Conservation (phyloP, 2,888 invertebrate genomes). For the Metacarcinus magister region DNA sequence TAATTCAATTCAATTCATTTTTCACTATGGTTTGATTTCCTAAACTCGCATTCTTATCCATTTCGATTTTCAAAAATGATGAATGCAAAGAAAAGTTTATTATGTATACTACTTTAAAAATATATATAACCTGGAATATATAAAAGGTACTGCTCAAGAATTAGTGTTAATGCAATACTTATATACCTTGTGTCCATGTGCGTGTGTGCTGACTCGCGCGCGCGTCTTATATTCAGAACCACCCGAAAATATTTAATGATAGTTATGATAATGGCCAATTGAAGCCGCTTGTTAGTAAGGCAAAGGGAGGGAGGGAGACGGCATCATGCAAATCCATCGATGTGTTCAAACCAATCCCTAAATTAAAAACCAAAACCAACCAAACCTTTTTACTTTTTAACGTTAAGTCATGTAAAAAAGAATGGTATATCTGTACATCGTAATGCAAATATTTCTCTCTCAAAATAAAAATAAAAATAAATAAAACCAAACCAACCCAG, state of each 20-base stretch:
- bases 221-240: not conserved
- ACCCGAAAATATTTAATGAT: not conserved
- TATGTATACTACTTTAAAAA: not conserved
- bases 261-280: not conserved
- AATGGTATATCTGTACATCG: not conserved
- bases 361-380: not conserved
- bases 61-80: not conserved
- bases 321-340: constrained; percentile 32
- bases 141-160: constrained; percentile 8
- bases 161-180: not conserved
- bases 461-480: not conserved
- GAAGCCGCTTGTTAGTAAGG: not conserved
- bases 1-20: too few relatives aligned
- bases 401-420: not conserved
- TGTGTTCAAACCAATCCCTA: not conserved
- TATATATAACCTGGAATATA: not conserved
- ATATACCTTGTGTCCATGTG: not conserved
- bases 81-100: not conserved
- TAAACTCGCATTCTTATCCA: not conserved
- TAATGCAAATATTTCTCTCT: not conserved
- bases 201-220: not conserved
- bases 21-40: not conserved
- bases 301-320: not conserved
- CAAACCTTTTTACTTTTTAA: not conserved
- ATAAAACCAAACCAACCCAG: not conserved